Base-by-base conservation (phyloP, 2,113 vertebrate species). In the Andinoacara biseriatus region DNA sequence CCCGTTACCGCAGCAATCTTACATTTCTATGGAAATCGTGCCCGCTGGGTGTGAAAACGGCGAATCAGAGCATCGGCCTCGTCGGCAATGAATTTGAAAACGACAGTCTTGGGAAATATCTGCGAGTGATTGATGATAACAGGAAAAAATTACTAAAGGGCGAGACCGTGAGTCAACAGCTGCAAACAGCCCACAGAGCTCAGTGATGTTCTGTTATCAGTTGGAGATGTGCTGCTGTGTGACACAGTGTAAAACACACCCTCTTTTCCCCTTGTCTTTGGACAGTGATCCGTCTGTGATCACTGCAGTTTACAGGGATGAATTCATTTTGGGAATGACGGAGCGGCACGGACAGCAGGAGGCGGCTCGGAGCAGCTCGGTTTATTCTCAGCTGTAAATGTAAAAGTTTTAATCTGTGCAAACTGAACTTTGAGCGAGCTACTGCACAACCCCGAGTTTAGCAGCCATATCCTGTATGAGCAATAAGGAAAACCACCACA, bases 291-390 rank as follows among this genome's bases (percentile, higher is more conserved):
- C 52, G 40, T 49, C 22, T 20, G 15, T 29, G 43, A 72, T 5
- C 49, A 49, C 29, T 7, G 14, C 46, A 17, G 46, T 49, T 2
- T 15, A 17, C 15, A 6, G 46, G 31, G 20, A 72, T 13, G 17
- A 29, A 43, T 9, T 40, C 13, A 46, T 22, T n/a, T 1, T 0
- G 2, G 24, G 18, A 15, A 15, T 46, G 43, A 46, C 3, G 49
- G 2, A 20, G 1, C 18, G 3, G 7, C 15, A 7, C 2, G 52
- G 0, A 35, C 7, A n/a, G 60, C 60, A n/a, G 33, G 1, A 38
- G 31, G 11, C 5, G 31, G 31, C 33, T 62, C 31, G 7, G 60
- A 38, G 20, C 60, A 62, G 18, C 60, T 62, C 33, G 7, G 6
- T 33, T 33, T 33, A 0, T 72, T 20, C 2, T 13, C 9, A 1